A percentile compares a stretch with the other conserved stretches of the same genome.
phyloP scores from a whole-genome alignment of 2,113 vertebrate genomes.

The Crotalus helleri region DNA sequence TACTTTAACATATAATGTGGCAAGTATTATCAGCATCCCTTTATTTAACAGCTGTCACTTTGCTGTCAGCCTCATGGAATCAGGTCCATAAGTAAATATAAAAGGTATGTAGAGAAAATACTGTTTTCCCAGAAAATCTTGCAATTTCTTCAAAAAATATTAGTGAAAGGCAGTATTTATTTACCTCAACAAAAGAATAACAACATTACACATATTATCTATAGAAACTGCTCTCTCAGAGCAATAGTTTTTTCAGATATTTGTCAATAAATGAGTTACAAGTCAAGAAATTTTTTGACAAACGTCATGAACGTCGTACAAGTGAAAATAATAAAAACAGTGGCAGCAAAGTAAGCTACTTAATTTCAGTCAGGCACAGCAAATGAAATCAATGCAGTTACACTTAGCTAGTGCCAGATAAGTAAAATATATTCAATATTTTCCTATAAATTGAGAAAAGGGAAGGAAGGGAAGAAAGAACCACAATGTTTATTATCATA shows the following conservation, averaged over 20 bases:
- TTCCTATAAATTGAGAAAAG: background rate
- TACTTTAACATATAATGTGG: background rate
- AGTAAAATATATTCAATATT: background rate
- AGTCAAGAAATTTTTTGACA: background rate
- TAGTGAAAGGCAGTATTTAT: background rate
- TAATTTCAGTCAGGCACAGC: background rate
- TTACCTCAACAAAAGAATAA: background rate
- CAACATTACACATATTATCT: background rate
- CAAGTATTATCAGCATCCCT: background rate
- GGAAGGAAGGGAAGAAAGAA: background rate
- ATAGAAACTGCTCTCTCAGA: background rate
- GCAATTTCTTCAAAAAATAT: background rate
- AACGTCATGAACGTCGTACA: background rate
- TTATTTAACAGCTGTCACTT: background rate
- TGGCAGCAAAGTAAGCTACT: background rate
- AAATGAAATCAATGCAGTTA: background rate
- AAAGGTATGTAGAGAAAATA: background rate
- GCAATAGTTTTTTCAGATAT: background rate
- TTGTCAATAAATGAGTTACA: background rate
- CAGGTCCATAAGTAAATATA: background rate
- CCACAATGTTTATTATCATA: background rate
- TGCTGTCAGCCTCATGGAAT: background rate
- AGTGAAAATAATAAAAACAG: background rate
- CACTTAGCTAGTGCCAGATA: background rate
- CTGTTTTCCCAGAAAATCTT: background rate